Percentiles rank a stretch among this genome's conserved stretches.
These are phyloP conservation scores for Iguana delicatissima DNA, from an alignment of 2,797 vertebrate genomes.

Conservation along the genomic window DNA sequence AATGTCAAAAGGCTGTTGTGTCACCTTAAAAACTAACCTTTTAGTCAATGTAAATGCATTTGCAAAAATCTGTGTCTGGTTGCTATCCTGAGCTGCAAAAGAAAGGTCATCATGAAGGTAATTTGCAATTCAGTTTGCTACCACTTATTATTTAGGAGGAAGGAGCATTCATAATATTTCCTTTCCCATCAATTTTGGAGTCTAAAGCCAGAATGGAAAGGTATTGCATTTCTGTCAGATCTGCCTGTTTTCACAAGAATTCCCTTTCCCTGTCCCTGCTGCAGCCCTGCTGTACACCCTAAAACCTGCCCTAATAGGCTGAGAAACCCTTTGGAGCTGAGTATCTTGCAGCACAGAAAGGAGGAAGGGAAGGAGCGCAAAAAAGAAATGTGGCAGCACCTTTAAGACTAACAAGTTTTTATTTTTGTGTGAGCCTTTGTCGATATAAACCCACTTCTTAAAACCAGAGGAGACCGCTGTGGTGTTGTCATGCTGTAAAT, in stretches of 20 bases:
- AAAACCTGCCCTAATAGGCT: too few species aligned
- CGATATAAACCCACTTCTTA: too few species aligned
- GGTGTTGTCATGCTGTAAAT: neutral
- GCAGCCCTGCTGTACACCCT: too few species aligned
- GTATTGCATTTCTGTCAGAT: too few species aligned
- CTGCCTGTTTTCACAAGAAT: too few species aligned
- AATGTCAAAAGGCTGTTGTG: neutral
- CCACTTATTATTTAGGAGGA: neutral
- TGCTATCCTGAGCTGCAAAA: neutral
- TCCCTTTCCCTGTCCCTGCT: too few species aligned
- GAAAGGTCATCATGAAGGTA: neutral
- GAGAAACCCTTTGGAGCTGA: too few species aligned
- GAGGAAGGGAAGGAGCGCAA: neutral
- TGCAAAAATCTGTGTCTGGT: neutral
- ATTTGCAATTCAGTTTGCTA: neutral
- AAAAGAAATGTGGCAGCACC: neutral
- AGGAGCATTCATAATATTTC: neutral
- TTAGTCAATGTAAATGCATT: neutral
- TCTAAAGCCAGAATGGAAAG: neutral
- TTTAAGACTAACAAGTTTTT: neutral
- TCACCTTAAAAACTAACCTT: neutral
- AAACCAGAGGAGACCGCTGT: too few species aligned
- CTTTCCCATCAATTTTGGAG: too few species aligned
- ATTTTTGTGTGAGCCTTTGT: neutral
- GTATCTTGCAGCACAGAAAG: neutral